Percentiles rank a stretch among this genome's conserved stretches.
phyloP scores from a whole-genome alignment of 1,140 invertebrate species.

The Macrotrachela quadricornifera region DNA sequence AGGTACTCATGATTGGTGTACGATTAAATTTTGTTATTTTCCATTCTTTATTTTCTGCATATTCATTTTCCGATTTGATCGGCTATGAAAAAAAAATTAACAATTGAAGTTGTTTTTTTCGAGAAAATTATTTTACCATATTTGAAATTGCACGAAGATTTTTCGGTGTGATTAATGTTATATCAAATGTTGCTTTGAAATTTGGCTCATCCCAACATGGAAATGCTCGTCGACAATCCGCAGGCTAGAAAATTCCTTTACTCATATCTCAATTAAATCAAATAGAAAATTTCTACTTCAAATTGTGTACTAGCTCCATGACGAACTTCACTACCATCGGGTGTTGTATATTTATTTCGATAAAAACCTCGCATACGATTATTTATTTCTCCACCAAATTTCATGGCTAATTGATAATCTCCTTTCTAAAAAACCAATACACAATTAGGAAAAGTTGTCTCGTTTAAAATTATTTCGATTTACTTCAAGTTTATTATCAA shows the following conservation, averaged over 20 bases:
- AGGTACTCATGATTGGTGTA: conserved; percentile 86
- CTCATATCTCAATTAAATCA: no score
- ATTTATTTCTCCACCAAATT: conserved; percentile 63
- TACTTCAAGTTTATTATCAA: no score
- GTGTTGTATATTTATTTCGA: conserved; percentile 54
- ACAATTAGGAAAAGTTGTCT: no score
- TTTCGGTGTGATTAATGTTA: conserved; percentile 46
- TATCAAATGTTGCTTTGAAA: conserved; percentile 77
- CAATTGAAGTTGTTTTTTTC: no score
- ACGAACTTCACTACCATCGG: conserved; percentile 43
- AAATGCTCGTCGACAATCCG: conserved; percentile 73
- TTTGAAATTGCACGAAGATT: no score
- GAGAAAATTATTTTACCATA: no score
- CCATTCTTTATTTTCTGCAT: neutral
- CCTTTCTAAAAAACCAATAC: no score
- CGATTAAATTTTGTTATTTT: conserved; percentile 51
- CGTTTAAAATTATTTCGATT: no score
- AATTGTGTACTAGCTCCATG: conserved; percentile 77
- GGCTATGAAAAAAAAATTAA: no score
- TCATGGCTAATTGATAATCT: conserved; percentile 27
- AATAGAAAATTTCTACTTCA: no score
- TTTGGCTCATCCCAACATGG: conserved; percentile 94
- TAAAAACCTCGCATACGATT: conserved; percentile 87
- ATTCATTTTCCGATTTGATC: no score
- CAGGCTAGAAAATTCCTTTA: no score